phyloP scores from a whole-genome alignment of 2,113 vertebrate species.

The Callopanchax toddi region DNA sequence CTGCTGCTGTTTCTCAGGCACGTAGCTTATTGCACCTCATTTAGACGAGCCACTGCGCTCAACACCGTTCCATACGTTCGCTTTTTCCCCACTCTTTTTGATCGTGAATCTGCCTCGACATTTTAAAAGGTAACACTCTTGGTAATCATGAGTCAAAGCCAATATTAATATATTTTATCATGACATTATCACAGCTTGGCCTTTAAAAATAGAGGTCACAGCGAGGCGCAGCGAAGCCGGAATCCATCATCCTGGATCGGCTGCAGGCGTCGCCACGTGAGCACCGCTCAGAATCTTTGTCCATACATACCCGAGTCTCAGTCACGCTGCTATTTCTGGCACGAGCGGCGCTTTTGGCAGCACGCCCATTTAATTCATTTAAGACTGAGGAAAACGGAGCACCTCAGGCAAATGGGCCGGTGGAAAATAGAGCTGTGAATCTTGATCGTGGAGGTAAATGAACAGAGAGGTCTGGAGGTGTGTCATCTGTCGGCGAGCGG shows the following conservation, averaged over 20 bases:
- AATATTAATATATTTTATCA: conserved; percentile 31
- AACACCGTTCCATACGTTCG: conserved; percentile 35
- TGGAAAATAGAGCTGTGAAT: conserved; percentile 70
- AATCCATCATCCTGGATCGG: conserved; percentile 37
- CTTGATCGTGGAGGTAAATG: conserved; percentile 72
- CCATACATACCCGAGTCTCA: conserved; percentile 24
- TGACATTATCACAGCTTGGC: conserved; percentile 48
- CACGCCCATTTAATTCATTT: conserved; percentile 78
- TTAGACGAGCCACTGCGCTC: conserved; percentile 37
- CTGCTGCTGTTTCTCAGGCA: conserved; percentile 38
- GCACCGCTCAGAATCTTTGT: conserved; percentile 20
- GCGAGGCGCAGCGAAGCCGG: conserved; percentile 13
- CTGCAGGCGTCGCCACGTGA: conserved; percentile 24
- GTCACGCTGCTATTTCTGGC: conserved; percentile 34
- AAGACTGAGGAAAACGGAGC: conserved; percentile 66
- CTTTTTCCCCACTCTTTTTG: conserved; percentile 30
- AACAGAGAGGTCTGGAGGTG: conserved; percentile 68
- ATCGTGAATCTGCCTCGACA: conserved; percentile 26
- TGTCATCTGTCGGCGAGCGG: conserved; percentile 66
- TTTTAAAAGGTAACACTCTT: conserved; percentile 38
- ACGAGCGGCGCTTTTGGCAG: conserved; percentile 55
- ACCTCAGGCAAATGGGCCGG: conserved; percentile 62
- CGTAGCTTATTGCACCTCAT: conserved; percentile 36
- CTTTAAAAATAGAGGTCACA: conserved; percentile 49
- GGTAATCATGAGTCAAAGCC: conserved; percentile 35